These are phyloP conservation scores for Alligator sinensis DNA, from an alignment of 2,113 vertebrate genomes.

Conservation along the genomic window DNA sequence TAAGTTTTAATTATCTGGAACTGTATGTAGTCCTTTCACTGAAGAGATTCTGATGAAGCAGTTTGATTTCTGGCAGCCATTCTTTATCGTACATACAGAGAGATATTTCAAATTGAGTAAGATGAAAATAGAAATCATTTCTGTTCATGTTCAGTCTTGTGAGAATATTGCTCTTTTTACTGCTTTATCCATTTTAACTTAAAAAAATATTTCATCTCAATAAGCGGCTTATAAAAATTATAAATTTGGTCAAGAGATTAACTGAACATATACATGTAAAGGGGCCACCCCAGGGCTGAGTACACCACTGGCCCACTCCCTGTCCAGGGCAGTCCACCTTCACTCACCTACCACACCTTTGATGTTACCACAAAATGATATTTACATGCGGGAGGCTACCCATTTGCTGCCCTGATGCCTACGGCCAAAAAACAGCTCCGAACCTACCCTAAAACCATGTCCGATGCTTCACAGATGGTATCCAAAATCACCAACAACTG, in stretches of 20 bases:
- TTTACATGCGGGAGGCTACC: too few species aligned
- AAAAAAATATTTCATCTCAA: conserved; percentile 35
- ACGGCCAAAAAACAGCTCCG: too few species aligned
- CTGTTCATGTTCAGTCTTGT: neutral
- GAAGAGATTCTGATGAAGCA: conserved; percentile 37
- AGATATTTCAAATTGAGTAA: conserved; percentile 19
- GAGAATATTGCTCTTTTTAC: conserved; percentile 33
- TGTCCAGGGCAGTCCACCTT: too few species aligned
- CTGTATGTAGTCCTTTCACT: conserved; percentile 37
- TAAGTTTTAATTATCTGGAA: conserved; percentile 50
- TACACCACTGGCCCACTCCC: too few species aligned
- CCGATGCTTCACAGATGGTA: too few species aligned
- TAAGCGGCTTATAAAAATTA: neutral
- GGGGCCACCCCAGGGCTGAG: too few species aligned
- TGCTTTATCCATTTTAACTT: conserved; percentile 38
- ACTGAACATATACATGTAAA: neutral
- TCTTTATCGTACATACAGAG: conserved; percentile 40
- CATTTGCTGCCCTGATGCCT: too few species aligned
- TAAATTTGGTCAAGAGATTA: neutral
- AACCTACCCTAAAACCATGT: too few species aligned
- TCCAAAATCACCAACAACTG: too few species aligned
- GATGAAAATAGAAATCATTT: neutral
- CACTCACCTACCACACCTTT: too few species aligned
- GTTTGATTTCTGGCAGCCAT: conserved; percentile 13
- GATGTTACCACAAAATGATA: too few species aligned